Evolutionary conservation across 35 echinoderm and acorn worm genomes (phyloP).

Genomic region (Anneissia japonica): DNA sequence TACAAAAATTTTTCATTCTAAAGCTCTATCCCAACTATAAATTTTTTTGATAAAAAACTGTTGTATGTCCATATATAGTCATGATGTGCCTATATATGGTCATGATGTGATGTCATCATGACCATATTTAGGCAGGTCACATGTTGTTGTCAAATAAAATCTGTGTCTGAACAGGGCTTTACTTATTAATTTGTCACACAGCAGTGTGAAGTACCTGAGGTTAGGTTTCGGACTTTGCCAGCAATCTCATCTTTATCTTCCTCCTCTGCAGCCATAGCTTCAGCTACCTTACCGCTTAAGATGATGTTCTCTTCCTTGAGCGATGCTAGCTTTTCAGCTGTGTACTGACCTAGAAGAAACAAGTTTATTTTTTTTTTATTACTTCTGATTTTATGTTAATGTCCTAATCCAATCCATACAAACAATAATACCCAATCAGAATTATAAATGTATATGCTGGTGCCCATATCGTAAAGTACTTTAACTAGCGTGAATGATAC

Average conservation of each 20-base stretch:
- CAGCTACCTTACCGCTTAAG: slow-evolving; percentile 71
- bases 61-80: no score
- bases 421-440: neutral
- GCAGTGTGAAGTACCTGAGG: slow-evolving; percentile 35
- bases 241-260: slow-evolving; percentile 64
- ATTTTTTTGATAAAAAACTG: no score
- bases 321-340: neutral
- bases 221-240: slow-evolving; percentile 47
- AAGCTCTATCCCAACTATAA: no score
- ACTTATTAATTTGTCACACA: neutral
- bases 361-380: no score
- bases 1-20: no score
- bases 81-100: no score
- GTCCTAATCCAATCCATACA: neutral
- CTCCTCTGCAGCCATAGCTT: slow-evolving; percentile 57
- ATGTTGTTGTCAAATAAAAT: no score
- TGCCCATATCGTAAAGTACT: neutral
- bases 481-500: neutral
- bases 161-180: no score
- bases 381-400: no score
- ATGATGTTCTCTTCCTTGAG: slow-evolving; percentile 38
- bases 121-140: no score
- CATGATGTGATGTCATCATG: no score
- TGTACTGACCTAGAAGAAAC: neutral
- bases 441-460: neutral